These are phyloP conservation scores for Anarrhichthys ocellatus DNA, from an alignment of 2,113 vertebrate species.

Conservation along the genomic window DNA sequence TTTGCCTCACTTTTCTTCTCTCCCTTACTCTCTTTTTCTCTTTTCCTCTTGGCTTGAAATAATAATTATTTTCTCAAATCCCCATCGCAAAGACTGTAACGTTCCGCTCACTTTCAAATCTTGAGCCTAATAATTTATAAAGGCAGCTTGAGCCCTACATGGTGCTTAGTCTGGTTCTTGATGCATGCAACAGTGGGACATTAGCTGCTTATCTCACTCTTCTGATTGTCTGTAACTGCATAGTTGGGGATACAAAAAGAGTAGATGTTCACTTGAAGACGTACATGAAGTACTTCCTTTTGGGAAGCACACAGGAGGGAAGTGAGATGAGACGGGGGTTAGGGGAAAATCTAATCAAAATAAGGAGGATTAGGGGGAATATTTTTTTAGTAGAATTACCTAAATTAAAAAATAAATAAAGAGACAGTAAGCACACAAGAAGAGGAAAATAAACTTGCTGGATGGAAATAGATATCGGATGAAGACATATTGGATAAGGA, in stretches of 20 bases:
- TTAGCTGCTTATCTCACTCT: slow-evolving; percentile 4
- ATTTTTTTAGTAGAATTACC: background rate
- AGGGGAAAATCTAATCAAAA: background rate
- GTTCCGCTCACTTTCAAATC: slow-evolving; percentile 62
- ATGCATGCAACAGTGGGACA: background rate
- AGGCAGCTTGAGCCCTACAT: slow-evolving; percentile 11
- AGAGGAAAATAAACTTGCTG: background rate
- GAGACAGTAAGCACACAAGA: background rate
- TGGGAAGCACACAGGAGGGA: background rate
- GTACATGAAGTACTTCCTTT: slow-evolving; percentile 12
- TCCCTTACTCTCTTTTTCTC: background rate
- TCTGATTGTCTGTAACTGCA: slow-evolving; percentile 6
- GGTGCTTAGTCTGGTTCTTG: slow-evolving; percentile 18
- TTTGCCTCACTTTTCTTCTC: slow-evolving; percentile 30
- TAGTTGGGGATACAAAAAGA: background rate
- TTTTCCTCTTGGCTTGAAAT: slow-evolving; percentile 44
- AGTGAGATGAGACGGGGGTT: background rate
- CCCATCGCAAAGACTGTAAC: slow-evolving; percentile 45
- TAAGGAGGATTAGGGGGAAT: background rate
- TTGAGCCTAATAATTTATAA: slow-evolving; percentile 66
- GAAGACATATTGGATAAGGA: slow-evolving; percentile 20
- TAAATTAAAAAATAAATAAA: background rate
- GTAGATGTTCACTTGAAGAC: slow-evolving; percentile 13
- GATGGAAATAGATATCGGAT: slow-evolving; percentile 12
- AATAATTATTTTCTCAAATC: slow-evolving; percentile 41